These are phyloP conservation scores for Leptinotarsa undecemlineata DNA, from an alignment of 1,140 invertebrate species.

Conservation along the genomic window DNA sequence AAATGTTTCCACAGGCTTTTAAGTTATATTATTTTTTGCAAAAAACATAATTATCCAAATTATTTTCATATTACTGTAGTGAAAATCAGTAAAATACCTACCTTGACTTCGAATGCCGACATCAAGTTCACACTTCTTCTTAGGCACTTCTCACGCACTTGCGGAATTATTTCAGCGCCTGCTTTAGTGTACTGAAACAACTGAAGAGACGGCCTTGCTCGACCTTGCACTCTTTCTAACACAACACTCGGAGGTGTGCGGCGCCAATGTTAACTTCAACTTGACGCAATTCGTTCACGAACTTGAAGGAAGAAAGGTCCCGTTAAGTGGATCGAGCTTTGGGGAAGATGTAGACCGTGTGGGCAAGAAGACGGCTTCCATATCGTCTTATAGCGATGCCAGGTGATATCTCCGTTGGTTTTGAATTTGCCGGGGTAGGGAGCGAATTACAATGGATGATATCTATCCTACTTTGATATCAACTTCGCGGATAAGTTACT, in stretches of 20 bases:
- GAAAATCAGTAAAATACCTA: not conserved
- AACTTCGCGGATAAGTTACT: too few relatives aligned
- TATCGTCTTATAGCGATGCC: conserved; percentile 18
- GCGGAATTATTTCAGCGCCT: conserved; percentile 9
- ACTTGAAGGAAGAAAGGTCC: conserved; percentile 4
- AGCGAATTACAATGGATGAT: not conserved
- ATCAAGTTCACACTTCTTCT: not conserved
- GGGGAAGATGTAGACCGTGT: not conserved
- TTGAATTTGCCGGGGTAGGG: not conserved
- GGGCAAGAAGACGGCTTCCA: conserved; percentile 16
- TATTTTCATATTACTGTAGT: too few relatives aligned
- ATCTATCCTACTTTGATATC: not conserved
- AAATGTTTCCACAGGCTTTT: too few relatives aligned
- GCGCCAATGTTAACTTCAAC: conserved; percentile 1
- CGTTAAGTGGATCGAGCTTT: not conserved
- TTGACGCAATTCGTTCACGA: conserved; percentile 16
- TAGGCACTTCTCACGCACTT: not conserved
- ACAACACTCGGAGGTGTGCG: not conserved
- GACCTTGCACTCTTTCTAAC: conserved; percentile 20
- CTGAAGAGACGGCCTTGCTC: conserved; percentile 24
- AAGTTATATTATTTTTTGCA: too few relatives aligned
- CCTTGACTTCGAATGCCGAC: not conserved
- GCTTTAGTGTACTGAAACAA: conserved; percentile 3
- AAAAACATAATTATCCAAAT: too few relatives aligned
- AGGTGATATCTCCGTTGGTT: conserved; percentile 1